Evolutionary conservation across 1,140 invertebrate species (phyloP).

Genomic region (Drosophila kurseongensis): DNA sequence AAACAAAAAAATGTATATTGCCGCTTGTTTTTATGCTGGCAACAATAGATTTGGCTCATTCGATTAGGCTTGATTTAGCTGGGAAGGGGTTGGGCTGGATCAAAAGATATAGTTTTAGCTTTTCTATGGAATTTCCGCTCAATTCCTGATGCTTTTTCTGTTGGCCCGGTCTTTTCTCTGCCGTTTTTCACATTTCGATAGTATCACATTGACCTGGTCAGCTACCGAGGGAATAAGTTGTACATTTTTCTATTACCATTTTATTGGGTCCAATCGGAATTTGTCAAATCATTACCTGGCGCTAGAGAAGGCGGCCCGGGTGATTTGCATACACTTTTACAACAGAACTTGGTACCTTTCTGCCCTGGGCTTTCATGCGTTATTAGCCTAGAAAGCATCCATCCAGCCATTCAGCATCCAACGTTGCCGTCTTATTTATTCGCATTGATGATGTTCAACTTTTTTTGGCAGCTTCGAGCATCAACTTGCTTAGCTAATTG

Average conservation of each 20-base stretch:
- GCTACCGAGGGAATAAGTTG: conserved; percentile 37
- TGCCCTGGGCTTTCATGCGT: conserved; percentile 61
- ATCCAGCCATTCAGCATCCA: conserved; percentile 17
- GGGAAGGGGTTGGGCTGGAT: conserved; percentile 75
- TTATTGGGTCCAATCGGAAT: conserved; percentile 55
- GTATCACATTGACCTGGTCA: conserved; percentile 66
- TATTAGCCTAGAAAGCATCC: conserved; percentile 75
- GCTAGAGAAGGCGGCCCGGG: conserved; percentile 3
- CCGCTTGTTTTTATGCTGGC: conserved; percentile 30
- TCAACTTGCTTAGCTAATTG: conserved; percentile 69
- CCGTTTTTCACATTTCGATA: conserved; percentile 52
- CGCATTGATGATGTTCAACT: conserved; percentile 69
- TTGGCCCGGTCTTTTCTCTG: conserved; percentile 31
- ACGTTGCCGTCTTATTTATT: conserved; percentile 19
- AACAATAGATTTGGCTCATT: conserved; percentile 72
- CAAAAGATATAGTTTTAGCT: conserved; percentile 70
- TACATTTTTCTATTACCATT: conserved; percentile 34
- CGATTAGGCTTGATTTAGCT: conserved; percentile 79
- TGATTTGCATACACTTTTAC: conserved; percentile 69
- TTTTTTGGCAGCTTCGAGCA: conserved; percentile 67
- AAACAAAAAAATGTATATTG: conserved; percentile 57
- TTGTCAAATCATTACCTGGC: conserved; percentile 61
- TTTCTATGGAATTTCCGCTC: conserved; percentile 78
- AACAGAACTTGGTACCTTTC: conserved; percentile 18
- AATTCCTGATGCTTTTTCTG: conserved; percentile 73